Base-by-base conservation (phyloP, 2,888 invertebrate species). In the Auanema sp. region DNA sequence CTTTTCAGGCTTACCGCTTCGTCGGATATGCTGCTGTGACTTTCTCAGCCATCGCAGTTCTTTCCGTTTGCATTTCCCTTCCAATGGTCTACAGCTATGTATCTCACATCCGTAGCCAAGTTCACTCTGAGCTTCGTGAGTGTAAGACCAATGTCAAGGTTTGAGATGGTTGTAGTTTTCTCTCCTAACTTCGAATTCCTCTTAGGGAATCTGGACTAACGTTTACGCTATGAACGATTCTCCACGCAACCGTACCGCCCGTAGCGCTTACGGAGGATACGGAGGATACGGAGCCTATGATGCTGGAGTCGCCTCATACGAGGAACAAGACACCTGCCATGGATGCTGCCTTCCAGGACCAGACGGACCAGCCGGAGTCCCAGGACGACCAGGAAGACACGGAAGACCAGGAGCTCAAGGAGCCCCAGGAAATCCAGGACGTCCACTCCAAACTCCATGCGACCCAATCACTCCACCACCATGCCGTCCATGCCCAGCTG, bases 331-430 rank as follows among this genome's bases (percentile, higher is more conserved):
- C 54, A 65, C 66, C 60, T 80, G 80, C 64, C 78, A 75, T 47
- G 76, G 75, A 44, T 80, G 79, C 68, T 79, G 79, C 58, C 65
- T 79, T 33, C 65, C 67, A 53, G 70, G 70, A 68, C 65, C 65
- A 33, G 68, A 67, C 50, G 70, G 70, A 67, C 66, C 72, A 59
- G 71, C 69, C 50, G 69, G 71, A 65, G 60, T 60, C 11, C 70
- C 70, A 52, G 72, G 70, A 68, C 67, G 68, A 53, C 67, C 67
- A 58, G 70, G 70, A 70, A 54, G 64, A 41, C 66, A 66, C 59
- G 71, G 78, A 68, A 75, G 74, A 61, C 78, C 78, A 47, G 75
- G 72, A 71, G 66, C 68, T 41, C 68, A 72, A 64, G 76, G 73
- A 70, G 66, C 66, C 43, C 63, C 73, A 66, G 68, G 76, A 67